Evolutionary conservation across 1,140 invertebrate genomes (phyloP).

Genomic region (Caerostris extrusa): DNA sequence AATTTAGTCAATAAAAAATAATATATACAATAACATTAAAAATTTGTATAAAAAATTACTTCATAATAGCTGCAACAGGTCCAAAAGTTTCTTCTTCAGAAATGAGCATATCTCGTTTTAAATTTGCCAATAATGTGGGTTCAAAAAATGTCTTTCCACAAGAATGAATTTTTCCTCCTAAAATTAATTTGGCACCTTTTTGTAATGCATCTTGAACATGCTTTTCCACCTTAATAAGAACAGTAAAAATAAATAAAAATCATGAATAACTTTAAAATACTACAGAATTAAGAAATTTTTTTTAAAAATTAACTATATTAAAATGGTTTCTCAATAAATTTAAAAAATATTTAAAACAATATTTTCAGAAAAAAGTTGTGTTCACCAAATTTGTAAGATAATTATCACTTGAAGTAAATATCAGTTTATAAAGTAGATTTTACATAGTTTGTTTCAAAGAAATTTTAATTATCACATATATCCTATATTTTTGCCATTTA

Average conservation of each 20-base stretch:
- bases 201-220: conserved; percentile 80
- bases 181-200: conserved; percentile 92
- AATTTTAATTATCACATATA: too few relatives aligned
- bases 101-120: conserved; percentile 90
- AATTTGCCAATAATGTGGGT: conserved; percentile 93
- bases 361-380: too few relatives aligned
- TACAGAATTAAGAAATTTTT: too few relatives aligned
- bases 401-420: too few relatives aligned
- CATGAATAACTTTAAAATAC: conserved; percentile 56
- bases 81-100: conserved; percentile 97
- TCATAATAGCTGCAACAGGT: conserved; percentile 93
- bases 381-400: too few relatives aligned
- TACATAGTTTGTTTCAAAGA: too few relatives aligned
- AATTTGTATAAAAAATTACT: conserved; percentile 81
- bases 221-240: conserved; percentile 78
- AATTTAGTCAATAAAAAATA: too few relatives aligned
- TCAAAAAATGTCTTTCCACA: conserved; percentile 91
- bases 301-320: too few relatives aligned
- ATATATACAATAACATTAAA: background rate
- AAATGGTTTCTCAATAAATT: too few relatives aligned
- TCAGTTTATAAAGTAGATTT: too few relatives aligned
- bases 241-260: background rate
- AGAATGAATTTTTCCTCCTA: conserved; percentile 88
- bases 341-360: too few relatives aligned
- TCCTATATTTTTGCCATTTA: too few relatives aligned